Evolutionary conservation across 2,113 vertebrate genomes (phyloP).

Genomic region (Forbesichthys agassizii): DNA sequence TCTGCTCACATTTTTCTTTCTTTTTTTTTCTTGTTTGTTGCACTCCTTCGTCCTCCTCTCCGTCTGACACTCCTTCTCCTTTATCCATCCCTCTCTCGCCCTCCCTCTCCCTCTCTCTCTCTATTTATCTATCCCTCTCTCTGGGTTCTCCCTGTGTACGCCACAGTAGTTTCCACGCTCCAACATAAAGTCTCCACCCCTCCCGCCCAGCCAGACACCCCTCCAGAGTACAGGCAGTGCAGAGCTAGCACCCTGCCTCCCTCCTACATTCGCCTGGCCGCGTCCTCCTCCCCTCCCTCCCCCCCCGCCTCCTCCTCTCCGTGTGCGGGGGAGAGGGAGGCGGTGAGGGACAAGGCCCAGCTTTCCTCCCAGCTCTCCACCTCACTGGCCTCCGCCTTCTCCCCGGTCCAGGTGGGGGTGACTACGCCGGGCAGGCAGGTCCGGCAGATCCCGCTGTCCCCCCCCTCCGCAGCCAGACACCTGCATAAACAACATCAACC

Average conservation of each 20-base stretch:
- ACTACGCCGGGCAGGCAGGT: conserved; percentile 71
- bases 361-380: conserved; percentile 81
- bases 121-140: conserved; percentile 55
- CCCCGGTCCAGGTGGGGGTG: conserved; percentile 77
- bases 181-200: conserved; percentile 82
- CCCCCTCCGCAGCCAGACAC: conserved; percentile 71
- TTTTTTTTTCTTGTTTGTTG: conserved; percentile 48
- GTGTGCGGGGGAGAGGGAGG: conserved; percentile 67
- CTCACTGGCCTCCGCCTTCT: conserved; percentile 78
- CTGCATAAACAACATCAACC: conserved; percentile 53
- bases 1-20: conserved; percentile 75
- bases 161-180: conserved; percentile 79
- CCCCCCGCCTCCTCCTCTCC: conserved; percentile 62
- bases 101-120: conserved; percentile 25
- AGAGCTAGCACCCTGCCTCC: conserved; percentile 76
- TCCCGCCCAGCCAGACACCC: conserved; percentile 78
- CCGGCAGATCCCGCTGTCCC: conserved; percentile 83
- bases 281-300: conserved; percentile 54
- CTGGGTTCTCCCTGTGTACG: conserved; percentile 56
- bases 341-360: conserved; percentile 75
- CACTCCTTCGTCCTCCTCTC: conserved; percentile 8
- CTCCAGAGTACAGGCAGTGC: conserved; percentile 79
- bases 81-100: conserved; percentile 24
- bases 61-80: neutral
- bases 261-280: conserved; percentile 75